Conservation (phyloP, 2,797 vertebrate species). For the Antrozous pallidus region DNA sequence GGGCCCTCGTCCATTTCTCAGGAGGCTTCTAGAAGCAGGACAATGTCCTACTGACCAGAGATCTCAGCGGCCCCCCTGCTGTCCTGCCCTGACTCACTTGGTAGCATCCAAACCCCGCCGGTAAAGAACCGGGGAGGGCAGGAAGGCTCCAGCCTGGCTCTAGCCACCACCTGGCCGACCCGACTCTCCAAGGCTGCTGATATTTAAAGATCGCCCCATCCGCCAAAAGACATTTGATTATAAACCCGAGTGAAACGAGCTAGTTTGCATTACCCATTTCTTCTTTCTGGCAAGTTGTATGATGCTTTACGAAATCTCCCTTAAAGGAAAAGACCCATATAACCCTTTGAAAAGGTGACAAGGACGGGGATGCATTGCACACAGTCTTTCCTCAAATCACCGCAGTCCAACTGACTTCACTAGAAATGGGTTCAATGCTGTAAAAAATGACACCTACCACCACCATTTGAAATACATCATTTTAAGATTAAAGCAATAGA, state of each 20-base stretch:
- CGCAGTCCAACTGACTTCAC: constrained; percentile 26
- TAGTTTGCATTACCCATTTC: constrained; percentile 4
- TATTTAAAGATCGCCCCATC: neutral
- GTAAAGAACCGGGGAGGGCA: neutral
- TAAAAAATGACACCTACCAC: neutral
- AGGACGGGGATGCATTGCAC: neutral
- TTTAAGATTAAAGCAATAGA: constrained; percentile 14
- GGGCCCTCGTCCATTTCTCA: neutral
- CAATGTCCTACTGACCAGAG: neutral
- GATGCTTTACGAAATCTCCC: neutral
- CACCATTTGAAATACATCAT: constrained; percentile 20
- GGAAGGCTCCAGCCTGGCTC: neutral
- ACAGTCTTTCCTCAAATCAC: neutral
- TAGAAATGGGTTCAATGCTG: neutral
- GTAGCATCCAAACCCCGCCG: constrained; percentile 51
- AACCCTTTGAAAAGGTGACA: neutral
- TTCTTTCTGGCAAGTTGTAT: neutral
- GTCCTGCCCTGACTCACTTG: constrained; percentile 15
- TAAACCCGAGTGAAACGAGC: constrained; percentile 12
- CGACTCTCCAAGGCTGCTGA: neutral
- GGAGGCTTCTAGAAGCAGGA: neutral
- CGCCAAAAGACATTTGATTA: neutral
- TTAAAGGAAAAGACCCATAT: constrained; percentile 14
- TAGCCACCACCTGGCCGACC: neutral
- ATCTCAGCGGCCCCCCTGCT: constrained; percentile 14